These are phyloP conservation scores for Thalassoma bifasciatum DNA, from an alignment of 2,113 vertebrate genomes.

Conservation along the genomic window DNA sequence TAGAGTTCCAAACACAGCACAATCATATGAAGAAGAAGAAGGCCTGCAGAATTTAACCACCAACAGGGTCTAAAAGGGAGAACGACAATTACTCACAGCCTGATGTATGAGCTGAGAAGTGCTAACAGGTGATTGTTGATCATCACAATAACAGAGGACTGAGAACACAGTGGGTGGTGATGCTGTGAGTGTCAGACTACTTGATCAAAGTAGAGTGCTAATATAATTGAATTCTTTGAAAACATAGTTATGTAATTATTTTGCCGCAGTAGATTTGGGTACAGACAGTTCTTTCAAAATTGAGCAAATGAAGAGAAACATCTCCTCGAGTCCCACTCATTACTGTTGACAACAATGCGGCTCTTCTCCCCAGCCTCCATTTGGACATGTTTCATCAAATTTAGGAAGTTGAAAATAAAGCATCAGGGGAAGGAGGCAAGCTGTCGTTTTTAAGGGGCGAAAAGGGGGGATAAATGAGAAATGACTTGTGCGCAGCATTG, in stretches of 20 bases:
- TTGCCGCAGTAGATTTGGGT: neutral
- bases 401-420: constrained; percentile 42
- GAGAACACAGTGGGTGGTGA: constrained; percentile 18
- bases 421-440: constrained; percentile 48
- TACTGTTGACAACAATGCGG: constrained; percentile 18
- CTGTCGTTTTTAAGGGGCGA: constrained; percentile 33
- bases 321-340: constrained; percentile 36
- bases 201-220: constrained; percentile 38
- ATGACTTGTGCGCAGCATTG: constrained; percentile 52
- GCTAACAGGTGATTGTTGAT: constrained; percentile 48
- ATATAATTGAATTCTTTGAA: constrained; percentile 53
- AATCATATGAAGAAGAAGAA: constrained; percentile 18
- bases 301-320: constrained; percentile 28
- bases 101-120: constrained; percentile 26
- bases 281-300: constrained; percentile 24
- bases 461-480: constrained; percentile 52
- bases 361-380: constrained; percentile 7
- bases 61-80: constrained; percentile 15
- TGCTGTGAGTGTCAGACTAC: constrained; percentile 11
- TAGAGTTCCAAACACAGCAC: constrained; percentile 5
- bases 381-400: constrained; percentile 49
- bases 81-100: constrained; percentile 13
- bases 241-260: constrained; percentile 26
- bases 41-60: neutral
- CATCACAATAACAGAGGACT: constrained; percentile 21